Conservation (phyloP, 37 sponge, comb jelly and placozoan species). For the Ephydatia muelleri region DNA sequence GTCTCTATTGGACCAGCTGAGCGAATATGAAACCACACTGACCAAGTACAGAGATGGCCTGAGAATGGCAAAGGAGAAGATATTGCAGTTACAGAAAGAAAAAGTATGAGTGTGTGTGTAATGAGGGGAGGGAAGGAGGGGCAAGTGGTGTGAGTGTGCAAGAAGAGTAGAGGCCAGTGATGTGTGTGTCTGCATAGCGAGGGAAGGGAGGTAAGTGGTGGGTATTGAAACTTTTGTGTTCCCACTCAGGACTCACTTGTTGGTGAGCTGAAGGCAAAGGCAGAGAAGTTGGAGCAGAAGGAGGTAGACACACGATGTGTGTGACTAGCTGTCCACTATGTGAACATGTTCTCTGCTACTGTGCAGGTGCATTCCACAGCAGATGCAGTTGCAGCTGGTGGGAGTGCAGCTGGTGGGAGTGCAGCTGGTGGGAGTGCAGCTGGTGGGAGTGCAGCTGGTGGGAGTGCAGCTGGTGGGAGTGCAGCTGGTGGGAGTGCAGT, state of each 20-base stretch:
- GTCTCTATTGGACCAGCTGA: slow-evolving; percentile 26
- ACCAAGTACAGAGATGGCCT: slow-evolving; percentile 63
- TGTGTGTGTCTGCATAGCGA: neutral
- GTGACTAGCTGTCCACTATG: too few relatives aligned
- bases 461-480: neutral
- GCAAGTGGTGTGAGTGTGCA: slow-evolving; percentile 21
- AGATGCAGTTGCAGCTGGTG: neutral
- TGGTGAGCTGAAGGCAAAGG: slow-evolving; percentile 9
- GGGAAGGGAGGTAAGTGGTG: neutral
- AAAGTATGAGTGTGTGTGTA: slow-evolving; percentile 31
- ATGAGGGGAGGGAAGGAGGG: neutral
- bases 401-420: too few relatives aligned
- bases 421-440: too few relatives aligned
- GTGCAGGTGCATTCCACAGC: neutral
- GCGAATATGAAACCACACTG: slow-evolving; percentile 41
- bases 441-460: too few relatives aligned
- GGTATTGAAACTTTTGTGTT: neutral
- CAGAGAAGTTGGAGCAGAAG: slow-evolving; percentile 10
- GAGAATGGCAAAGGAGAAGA: slow-evolving; percentile 67
- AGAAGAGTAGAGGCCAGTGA: neutral
- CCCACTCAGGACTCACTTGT: neutral
- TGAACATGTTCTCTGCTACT: too few relatives aligned
- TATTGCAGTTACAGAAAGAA: slow-evolving; percentile 55
- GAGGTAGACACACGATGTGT: neutral
- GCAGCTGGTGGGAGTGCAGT: too few relatives aligned